phyloP scores from a whole-genome alignment of 2,797 vertebrate species.

The Mastacembelus armatus region DNA sequence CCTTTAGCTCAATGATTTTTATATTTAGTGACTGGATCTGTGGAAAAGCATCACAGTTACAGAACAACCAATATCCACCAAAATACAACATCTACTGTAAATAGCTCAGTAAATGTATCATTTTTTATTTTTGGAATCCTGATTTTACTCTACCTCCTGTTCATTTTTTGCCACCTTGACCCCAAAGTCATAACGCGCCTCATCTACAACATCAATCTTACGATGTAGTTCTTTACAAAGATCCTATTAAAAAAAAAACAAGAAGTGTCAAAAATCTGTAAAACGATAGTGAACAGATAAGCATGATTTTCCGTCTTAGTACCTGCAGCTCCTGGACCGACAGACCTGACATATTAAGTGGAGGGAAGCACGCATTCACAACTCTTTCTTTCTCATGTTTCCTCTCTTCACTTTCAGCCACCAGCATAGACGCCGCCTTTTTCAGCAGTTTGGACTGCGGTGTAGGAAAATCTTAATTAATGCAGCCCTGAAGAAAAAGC shows the following conservation, averaged over 20 bases:
- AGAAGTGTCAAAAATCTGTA: not conserved
- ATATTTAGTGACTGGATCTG: slow-evolving; percentile 75
- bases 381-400: slow-evolving; percentile 66
- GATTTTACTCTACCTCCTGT: slow-evolving; percentile 63
- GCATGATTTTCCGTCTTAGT: not conserved
- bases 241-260: slow-evolving; percentile 64
- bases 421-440: slow-evolving; percentile 78
- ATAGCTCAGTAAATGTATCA: not conserved
- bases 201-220: slow-evolving; percentile 82
- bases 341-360: slow-evolving; percentile 71
- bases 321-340: slow-evolving; percentile 81
- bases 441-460: slow-evolving; percentile 80
- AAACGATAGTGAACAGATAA: not conserved
- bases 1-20: slow-evolving; percentile 83
- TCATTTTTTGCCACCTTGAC: slow-evolving; percentile 81
- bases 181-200: slow-evolving; percentile 81
- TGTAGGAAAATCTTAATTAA: not conserved
- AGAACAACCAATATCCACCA: not conserved
- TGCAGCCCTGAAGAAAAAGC: not conserved
- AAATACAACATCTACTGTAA: not conserved
- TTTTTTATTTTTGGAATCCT: not conserved
- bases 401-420: slow-evolving; percentile 70
- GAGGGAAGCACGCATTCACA: slow-evolving; percentile 70
- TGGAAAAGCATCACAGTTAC: slow-evolving; percentile 5
- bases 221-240: slow-evolving; percentile 82